Evolutionary conservation across 2,797 vertebrate species (phyloP), one percentile per base, ranked within the genome.

Genomic region (Alosa sapidissima): DNA sequence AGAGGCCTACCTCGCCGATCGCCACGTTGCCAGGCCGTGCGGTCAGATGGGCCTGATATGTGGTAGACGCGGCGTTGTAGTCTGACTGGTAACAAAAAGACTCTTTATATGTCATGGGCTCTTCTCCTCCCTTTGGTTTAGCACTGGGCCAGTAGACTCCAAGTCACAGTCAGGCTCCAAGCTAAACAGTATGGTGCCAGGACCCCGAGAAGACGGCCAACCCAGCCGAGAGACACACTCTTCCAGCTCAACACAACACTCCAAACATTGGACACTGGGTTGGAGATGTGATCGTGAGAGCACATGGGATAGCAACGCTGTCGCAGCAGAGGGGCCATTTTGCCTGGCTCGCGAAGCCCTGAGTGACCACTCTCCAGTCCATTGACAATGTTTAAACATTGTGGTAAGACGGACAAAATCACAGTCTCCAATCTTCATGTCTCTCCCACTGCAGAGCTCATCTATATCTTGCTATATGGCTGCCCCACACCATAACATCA

Each of bases 111-210:
- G 16, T 45, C 33, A 16, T 13, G 82, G 84, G 85, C 78, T 91
- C 48, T 89, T 91, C 82, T 90, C 88, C 85, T 91, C 88, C 85
- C 84, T 87, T 87, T 85, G 82, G 89, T 47, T 19, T 45, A 78
- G 41, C 91, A 91, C 88, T 45, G 81, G 83, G 90, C 88, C 89
- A 91, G 90, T 84, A 82, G 90, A 90, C 85, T 92, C 87, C 85
- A 84, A 89, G 88, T 89, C 91, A 88, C 91, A 87, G 86, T 84
- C 16, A 85, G 89, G 88, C 89, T 90, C 93, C 92, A 93, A 94
- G 81, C 84, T 87, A 92, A 94, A 93, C 91, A 94, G 83, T 72
- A 47, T 41, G 2, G 58, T 82, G 90, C 90, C 92, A 92, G 85
- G 86, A 87, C 89, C 81, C 85, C 87, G 91, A 93, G 92, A 91